phyloP scores from a whole-genome alignment of 2,113 vertebrate genomes.

The Merops nubicus region DNA sequence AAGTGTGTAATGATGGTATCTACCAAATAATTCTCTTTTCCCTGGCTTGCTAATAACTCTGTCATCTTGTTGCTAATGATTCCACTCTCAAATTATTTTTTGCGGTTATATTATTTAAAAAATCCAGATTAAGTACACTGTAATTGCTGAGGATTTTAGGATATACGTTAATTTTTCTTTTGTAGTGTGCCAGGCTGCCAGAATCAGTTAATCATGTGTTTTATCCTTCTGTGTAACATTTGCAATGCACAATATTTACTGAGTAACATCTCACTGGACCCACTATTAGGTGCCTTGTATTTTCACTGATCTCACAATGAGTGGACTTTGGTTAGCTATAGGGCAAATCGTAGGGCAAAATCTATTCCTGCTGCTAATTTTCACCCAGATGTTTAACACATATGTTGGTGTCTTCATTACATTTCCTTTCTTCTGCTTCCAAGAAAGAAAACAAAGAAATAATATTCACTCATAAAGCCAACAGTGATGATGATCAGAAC shows the following conservation, averaged over 20 bases:
- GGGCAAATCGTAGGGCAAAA: background rate
- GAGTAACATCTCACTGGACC: background rate
- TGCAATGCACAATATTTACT: background rate
- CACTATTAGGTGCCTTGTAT: background rate
- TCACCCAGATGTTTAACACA: background rate
- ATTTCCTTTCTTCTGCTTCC: background rate
- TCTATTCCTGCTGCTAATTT: background rate
- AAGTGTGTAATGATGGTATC: background rate
- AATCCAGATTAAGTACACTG: conserved; percentile 10
- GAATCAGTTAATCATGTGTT: conserved; percentile 16
- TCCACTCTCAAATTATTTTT: conserved; percentile 5
- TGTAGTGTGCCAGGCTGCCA: conserved; percentile 27
- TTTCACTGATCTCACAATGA: background rate
- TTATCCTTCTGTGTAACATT: background rate
- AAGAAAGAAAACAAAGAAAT: background rate
- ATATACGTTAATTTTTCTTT: conserved; percentile 51
- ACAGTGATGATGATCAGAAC: background rate
- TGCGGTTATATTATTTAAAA: background rate
- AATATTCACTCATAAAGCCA: background rate
- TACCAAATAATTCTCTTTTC: background rate
- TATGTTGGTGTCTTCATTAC: background rate
- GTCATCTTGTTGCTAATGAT: background rate
- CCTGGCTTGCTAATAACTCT: background rate
- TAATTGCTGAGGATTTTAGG: conserved; percentile 57
- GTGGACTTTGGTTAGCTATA: background rate